Percentiles rank a stretch among this genome's conserved stretches.
These are phyloP conservation scores for Pampus argenteus DNA, from an alignment of 2,797 vertebrate species.

Conservation along the genomic window DNA sequence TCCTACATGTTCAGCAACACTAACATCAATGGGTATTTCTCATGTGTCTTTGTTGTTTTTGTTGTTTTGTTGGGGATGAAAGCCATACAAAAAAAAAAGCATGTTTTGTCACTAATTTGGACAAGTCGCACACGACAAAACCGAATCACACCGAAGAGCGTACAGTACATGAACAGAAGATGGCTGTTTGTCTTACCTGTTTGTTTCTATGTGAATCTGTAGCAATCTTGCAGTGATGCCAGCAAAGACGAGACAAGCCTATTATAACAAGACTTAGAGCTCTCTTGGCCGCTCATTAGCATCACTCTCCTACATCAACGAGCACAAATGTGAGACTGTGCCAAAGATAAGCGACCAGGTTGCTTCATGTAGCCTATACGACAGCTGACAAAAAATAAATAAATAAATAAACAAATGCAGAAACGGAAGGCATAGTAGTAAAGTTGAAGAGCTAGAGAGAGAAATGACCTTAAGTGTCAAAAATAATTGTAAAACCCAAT, in stretches of 20 bases:
- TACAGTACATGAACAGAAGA: constrained; percentile 50
- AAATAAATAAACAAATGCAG: constrained; percentile 9
- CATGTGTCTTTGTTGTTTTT: constrained; percentile 85
- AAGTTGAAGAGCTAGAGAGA: constrained; percentile 44
- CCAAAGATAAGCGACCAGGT: constrained; percentile 84
- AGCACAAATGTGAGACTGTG: constrained; percentile 86
- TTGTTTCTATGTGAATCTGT: constrained; percentile 79
- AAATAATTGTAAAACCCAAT: constrained; percentile 82
- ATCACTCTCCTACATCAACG: constrained; percentile 75
- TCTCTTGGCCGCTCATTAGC: constrained; percentile 46
- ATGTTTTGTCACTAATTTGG: constrained; percentile 77
- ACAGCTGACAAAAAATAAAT: constrained; percentile 68
- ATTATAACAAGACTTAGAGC: constrained; percentile 22
- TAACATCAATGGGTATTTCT: constrained; percentile 82
- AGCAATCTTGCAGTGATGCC: constrained; percentile 80
- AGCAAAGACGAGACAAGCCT: constrained; percentile 39
- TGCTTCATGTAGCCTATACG: constrained; percentile 81
- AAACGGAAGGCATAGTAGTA: constrained; percentile 53
- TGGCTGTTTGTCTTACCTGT: constrained; percentile 78
- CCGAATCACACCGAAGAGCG: constrained; percentile 60
- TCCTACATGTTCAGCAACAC: constrained; percentile 85
- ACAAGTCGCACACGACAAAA: constrained; percentile 57
- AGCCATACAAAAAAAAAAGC: constrained; percentile 90
- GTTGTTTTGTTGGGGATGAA: constrained; percentile 94
- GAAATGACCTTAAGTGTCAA: constrained; percentile 72